Evolutionary conservation across 2,113 vertebrate species (phyloP).

Genomic region (Rhodinocichla rosea): DNA sequence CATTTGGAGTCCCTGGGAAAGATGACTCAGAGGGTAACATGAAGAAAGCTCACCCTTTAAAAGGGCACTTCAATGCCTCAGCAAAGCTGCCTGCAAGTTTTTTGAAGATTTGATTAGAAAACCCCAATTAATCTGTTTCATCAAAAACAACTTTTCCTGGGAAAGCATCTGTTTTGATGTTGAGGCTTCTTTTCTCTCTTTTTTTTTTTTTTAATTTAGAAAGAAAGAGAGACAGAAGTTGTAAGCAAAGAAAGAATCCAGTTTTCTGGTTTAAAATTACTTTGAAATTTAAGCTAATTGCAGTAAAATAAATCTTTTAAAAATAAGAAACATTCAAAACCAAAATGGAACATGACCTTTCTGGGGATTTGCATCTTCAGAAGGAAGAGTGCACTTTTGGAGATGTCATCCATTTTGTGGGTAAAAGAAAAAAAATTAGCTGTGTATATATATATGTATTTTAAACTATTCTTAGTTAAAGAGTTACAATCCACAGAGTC

Average conservation of each 20-base stretch:
- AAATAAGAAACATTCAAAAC: slow-evolving; percentile 49
- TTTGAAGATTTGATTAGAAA: slow-evolving; percentile 52
- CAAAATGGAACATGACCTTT: slow-evolving; percentile 38
- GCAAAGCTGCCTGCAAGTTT: not conserved
- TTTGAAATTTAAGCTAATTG: slow-evolving; percentile 63
- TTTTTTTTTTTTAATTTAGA: not conserved
- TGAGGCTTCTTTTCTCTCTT: not conserved
- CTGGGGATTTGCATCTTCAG: slow-evolving; percentile 34
- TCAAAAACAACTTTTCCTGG: not conserved
- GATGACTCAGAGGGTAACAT: not conserved
- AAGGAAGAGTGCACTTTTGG: not conserved
- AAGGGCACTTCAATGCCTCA: not conserved
- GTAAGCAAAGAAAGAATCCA: not conserved
- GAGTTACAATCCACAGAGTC: not conserved
- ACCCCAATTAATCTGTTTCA: slow-evolving; percentile 28
- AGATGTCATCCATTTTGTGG: not conserved
- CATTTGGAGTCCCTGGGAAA: not conserved
- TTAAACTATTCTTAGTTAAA: not conserved
- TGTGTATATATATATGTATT: too few species aligned
- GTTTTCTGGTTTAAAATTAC: slow-evolving; percentile 7
- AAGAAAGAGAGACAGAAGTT: not conserved
- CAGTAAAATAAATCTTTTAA: slow-evolving; percentile 19
- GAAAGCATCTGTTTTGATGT: slow-evolving; percentile 46
- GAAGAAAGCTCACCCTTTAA: not conserved
- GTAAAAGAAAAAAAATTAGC: not conserved